Evolutionary conservation across 53 echinoderm and acorn worm species (phyloP), one percentile per base, ranked within the genome.

Genomic region (Paracentrotus lividus): DNA sequence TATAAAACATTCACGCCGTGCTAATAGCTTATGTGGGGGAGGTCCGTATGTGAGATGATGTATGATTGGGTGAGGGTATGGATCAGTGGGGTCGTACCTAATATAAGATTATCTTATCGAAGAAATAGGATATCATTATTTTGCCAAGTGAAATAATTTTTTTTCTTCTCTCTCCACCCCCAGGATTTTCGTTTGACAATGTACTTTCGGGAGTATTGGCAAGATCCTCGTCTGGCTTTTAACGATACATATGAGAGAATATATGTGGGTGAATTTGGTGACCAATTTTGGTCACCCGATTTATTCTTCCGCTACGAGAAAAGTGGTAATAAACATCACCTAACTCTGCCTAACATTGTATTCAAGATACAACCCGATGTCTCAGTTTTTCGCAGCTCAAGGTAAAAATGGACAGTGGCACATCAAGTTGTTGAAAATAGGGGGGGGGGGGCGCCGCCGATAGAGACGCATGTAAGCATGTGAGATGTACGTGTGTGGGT

Each of bases 291-390:
- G 96, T 24, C 93, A 40, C 96, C 96, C 5, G 96, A 96, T 90
- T 44, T 95, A 36, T 96, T 93, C 90, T 96, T 96, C 52, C 86
- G 95, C 49, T 95, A 90, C 78, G 96, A 96, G 75, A 96, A 96
- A 49, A 60, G 75, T 47, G 93, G 93, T 21, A 68, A 72, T 5
- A 20, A 72, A 43, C 96, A 96, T 85, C 84, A 64, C 59, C 90
- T 96, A 38, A 96, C 95, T 8, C 77, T 93, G 33, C 49, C 93
- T 5, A 95, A 95, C 87, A 72, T 92, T 27, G 84, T 94, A 21
- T 52, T 93, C 42, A 88, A 84, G 36, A 85, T 96, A 45, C 47
- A 94, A 7, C 95, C 95, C 3, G 90, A 94, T 55, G 96, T 95
- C 20, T 64, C 45, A 2, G 85, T 95, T 26, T 94, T 95, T 38